These are phyloP conservation scores for Acanthis flammea DNA, from an alignment of 2,797 vertebrate species.

Conservation along the genomic window DNA sequence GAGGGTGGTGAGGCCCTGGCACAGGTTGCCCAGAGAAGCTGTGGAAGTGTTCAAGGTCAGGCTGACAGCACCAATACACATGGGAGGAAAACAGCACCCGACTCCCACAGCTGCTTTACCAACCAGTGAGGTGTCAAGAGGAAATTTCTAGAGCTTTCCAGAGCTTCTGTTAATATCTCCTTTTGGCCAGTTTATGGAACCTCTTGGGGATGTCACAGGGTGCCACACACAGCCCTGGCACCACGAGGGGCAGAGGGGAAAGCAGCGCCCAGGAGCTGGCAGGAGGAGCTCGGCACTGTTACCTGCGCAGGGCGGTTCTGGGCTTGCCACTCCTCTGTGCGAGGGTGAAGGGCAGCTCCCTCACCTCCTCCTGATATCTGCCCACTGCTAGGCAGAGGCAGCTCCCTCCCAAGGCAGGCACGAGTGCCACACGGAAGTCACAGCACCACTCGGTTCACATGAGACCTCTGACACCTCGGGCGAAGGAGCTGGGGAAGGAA, in stretches of 20 bases:
- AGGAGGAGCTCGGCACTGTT: neutral
- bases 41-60: neutral
- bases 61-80: neutral
- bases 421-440: constrained; percentile 33
- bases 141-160: neutral
- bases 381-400: neutral
- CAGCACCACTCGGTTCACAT: neutral
- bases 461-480: neutral
- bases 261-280: neutral
- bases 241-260: neutral
- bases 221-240: rapidly evolving
- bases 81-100: rapidly evolving
- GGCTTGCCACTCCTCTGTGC: constrained; percentile 2
- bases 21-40: neutral
- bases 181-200: neutral
- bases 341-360: neutral
- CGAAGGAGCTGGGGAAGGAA: neutral
- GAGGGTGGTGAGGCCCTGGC: neutral
- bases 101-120: neutral
- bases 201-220: neutral
- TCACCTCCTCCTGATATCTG: neutral
- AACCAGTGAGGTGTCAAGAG: neutral
- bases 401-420: neutral
- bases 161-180: neutral
- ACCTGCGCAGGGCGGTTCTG: neutral